Conservation (phyloP, 2,113 vertebrate species). For the Sebastes fasciatus region DNA sequence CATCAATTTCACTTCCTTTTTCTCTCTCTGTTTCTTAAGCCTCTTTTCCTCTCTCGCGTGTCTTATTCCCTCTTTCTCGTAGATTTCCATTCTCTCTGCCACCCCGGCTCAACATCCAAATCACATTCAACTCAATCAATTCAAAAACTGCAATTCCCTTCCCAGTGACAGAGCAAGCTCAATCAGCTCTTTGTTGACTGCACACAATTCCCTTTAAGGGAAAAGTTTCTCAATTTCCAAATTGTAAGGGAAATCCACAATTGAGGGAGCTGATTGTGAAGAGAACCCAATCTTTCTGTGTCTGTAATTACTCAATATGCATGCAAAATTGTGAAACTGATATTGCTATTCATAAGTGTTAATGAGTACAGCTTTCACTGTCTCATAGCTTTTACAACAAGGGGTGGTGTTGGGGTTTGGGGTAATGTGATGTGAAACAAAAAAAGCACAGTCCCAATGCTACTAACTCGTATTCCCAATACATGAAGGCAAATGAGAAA, state of each 20-base stretch:
- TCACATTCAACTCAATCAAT: conserved; percentile 51
- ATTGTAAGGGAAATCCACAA: conserved; percentile 47
- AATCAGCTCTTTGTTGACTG: conserved; percentile 55
- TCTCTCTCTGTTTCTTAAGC: conserved; percentile 40
- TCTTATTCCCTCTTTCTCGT: conserved; percentile 22
- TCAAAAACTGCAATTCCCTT: conserved; percentile 54
- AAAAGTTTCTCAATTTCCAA: conserved; percentile 58
- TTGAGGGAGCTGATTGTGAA: conserved; percentile 15
- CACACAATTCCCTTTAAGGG: conserved; percentile 46
- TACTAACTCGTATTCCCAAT: neutral
- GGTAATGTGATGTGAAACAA: conserved; percentile 1
- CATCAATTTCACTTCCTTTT: conserved; percentile 64
- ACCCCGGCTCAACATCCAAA: conserved; percentile 41
- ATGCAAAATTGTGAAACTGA: conserved; percentile 37
- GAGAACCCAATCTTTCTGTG: conserved; percentile 13
- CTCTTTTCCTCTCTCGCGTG: conserved; percentile 36
- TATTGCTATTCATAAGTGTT: conserved; percentile 11
- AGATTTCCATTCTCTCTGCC: conserved; percentile 46
- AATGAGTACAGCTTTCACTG: conserved; percentile 20
- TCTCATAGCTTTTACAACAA: neutral
- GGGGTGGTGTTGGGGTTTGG: neutral
- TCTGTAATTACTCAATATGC: conserved; percentile 22
- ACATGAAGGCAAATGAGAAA: conserved; percentile 17
- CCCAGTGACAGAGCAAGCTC: conserved; percentile 50
- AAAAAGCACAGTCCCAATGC: neutral